Base-by-base conservation (phyloP, 1,140 invertebrate genomes). In the Chymomyza costata region DNA sequence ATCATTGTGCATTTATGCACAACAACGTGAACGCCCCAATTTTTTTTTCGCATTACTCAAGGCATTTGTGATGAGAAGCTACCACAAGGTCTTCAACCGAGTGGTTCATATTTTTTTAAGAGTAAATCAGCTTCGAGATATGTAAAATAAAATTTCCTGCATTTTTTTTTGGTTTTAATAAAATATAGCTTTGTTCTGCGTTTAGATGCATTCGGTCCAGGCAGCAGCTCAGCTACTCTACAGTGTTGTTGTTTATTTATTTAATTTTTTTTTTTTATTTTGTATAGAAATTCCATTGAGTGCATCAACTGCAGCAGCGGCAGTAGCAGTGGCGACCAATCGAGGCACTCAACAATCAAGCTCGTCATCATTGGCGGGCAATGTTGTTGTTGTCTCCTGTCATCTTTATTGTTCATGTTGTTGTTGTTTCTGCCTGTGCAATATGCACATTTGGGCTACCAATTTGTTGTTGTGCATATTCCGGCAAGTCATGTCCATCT, bases 211-310 rank as follows among this genome's bases (percentile, higher is more conserved):
- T 39, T 19, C 21, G n/a, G n/a, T n/a, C n/a, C n/a, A n/a, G n/a
- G n/a, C n/a, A n/a, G n/a, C 34, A 55, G 31, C 45, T 45, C 65
- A 32, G 32, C 41, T 48, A 19, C 34, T 35, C 32, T 30, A 62
- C 44, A 37, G 15, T 38, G 11, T 14, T 40, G n/a, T 19, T 21
- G 41, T 40, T 43, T 44, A 46, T 17, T 34, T 52, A 25, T 59
- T 53, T 65, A 58, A 37, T 66, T 66, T 21, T 34, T 39, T 15
- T 44, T 31, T 18, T 47, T 48, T 38, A 35, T 40, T 44, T 38
- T 52, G 11, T 41, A 67, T 71, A 80, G 73, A 80, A 80, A 80
- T 78, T 71, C 71, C 65, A 65, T 63, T 63, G 63, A 63, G 60
- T 63, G 60, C 52, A 60, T 52, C 49, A 45, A 44, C 37, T 18